A percentile compares a stretch with the other conserved stretches of the same genome.
Evolutionary conservation across 2,797 vertebrate genomes (phyloP).

Genomic region (Anabacerthia variegaticeps): DNA sequence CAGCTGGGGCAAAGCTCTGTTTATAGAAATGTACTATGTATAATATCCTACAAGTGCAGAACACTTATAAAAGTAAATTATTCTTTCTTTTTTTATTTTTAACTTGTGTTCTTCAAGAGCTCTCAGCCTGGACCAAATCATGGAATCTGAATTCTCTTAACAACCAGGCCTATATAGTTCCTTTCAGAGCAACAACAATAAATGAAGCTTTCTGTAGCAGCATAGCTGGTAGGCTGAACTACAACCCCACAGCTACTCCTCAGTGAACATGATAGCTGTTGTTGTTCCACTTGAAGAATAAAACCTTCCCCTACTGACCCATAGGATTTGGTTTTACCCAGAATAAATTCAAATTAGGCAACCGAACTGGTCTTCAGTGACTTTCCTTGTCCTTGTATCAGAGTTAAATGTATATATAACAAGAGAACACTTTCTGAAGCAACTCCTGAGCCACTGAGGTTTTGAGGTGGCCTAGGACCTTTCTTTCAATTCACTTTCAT

Average conservation of each 20-base stretch:
- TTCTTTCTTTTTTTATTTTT: neutral
- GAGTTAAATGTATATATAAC: neutral
- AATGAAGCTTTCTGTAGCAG: neutral
- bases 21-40: neutral
- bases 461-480: neutral
- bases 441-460: neutral
- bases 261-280: neutral
- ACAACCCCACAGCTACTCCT: neutral
- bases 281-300: neutral
- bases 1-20: neutral
- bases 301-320: neutral
- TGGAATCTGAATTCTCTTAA: neutral
- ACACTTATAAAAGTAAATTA: neutral
- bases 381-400: neutral
- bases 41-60: neutral
- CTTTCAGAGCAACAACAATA: neutral
- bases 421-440: neutral
- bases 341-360: neutral
- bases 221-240: neutral
- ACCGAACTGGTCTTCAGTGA: neutral
- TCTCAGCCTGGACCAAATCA: neutral
- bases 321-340: neutral
- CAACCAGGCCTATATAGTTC: neutral
- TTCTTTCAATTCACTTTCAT: neutral
- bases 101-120: neutral